A percentile compares a stretch with the other conserved stretches of the same genome.
Conservation (phyloP, 1,140 invertebrate species). For the Habropoda laboriosa region DNA sequence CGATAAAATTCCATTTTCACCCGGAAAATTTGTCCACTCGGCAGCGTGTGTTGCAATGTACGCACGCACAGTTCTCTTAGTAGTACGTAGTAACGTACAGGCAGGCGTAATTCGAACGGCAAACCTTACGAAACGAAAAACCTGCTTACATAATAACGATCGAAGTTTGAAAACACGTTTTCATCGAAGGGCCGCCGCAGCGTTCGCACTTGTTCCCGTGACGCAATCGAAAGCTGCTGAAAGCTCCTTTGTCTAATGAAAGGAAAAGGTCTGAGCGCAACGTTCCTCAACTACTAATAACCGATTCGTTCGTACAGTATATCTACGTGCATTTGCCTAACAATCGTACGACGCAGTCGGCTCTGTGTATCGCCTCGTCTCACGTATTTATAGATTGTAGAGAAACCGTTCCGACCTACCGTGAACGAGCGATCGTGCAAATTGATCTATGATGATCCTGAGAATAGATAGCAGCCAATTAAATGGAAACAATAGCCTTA, state of each 20-base stretch:
- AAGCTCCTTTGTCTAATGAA: slow-evolving; percentile 32
- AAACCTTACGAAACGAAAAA: too few relatives aligned
- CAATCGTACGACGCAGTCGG: slow-evolving; percentile 4
- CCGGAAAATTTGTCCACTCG: background rate
- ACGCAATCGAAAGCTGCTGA: background rate
- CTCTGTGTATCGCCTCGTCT: slow-evolving; percentile 34
- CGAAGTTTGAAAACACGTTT: background rate
- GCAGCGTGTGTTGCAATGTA: too few relatives aligned
- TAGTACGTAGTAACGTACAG: too few relatives aligned
- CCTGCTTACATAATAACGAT: too few relatives aligned
- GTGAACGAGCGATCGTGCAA: slow-evolving; percentile 47
- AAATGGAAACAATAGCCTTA: slow-evolving; percentile 42
- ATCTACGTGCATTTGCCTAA: background rate
- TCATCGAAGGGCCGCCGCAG: slow-evolving; percentile 2
- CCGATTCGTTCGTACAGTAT: background rate
- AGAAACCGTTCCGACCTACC: slow-evolving; percentile 26
- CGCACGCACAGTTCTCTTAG: too few relatives aligned
- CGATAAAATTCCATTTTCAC: slow-evolving; percentile 1
- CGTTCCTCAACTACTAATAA: background rate
- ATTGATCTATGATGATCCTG: slow-evolving; percentile 50
- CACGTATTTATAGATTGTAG: slow-evolving; percentile 57
- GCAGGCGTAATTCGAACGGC: too few relatives aligned
- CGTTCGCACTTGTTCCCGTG: background rate
- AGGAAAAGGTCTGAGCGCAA: slow-evolving; percentile 11
- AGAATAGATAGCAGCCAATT: slow-evolving; percentile 52